Conservation (phyloP, 2,888 invertebrate genomes). For the Brassicogethes aeneus region DNA sequence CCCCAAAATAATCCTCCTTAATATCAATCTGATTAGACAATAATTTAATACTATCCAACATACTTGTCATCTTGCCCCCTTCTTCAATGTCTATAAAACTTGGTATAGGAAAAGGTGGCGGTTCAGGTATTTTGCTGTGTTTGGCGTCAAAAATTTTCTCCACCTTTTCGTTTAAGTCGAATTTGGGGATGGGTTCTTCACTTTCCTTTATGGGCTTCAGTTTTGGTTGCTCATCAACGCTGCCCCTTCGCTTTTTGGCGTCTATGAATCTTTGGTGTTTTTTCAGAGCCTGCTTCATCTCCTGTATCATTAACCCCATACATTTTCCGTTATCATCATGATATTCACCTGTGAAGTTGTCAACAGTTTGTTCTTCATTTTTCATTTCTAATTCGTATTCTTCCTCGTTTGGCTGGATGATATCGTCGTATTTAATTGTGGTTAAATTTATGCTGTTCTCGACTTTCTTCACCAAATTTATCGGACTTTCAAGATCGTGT, state of each 20-base stretch:
- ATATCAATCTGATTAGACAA: slow-evolving; percentile 19
- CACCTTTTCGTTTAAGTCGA: slow-evolving; percentile 11
- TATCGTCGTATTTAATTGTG: slow-evolving; percentile 18
- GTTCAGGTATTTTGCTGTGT: slow-evolving; percentile 7
- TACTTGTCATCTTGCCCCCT: slow-evolving; percentile 9
- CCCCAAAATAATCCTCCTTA: slow-evolving; percentile 21
- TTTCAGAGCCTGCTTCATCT: slow-evolving; percentile 21
- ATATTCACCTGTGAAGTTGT: slow-evolving; percentile 3
- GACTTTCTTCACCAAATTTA: neutral
- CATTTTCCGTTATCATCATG: slow-evolving; percentile 13
- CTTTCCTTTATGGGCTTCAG: slow-evolving; percentile 2
- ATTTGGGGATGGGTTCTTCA: slow-evolving; percentile 13
- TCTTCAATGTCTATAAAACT: slow-evolving; percentile 5
- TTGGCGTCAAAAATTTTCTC: too few species aligned
- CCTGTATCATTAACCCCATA: slow-evolving; percentile 20
- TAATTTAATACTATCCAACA: slow-evolving; percentile 20
- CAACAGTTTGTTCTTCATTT: slow-evolving; percentile 8
- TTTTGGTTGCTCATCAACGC: slow-evolving; percentile 11
- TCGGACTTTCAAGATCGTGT: neutral
- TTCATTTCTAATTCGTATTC: slow-evolving; percentile 23
- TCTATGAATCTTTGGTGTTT: slow-evolving; percentile 23
- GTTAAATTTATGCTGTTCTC: neutral
- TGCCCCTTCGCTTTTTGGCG: slow-evolving; percentile 20
- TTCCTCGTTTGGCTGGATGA: slow-evolving; percentile 19
- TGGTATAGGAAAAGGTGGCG: slow-evolving; percentile 12